phyloP scores from a whole-genome alignment of 2,797 vertebrate genomes.

The Acomys russatus region DNA sequence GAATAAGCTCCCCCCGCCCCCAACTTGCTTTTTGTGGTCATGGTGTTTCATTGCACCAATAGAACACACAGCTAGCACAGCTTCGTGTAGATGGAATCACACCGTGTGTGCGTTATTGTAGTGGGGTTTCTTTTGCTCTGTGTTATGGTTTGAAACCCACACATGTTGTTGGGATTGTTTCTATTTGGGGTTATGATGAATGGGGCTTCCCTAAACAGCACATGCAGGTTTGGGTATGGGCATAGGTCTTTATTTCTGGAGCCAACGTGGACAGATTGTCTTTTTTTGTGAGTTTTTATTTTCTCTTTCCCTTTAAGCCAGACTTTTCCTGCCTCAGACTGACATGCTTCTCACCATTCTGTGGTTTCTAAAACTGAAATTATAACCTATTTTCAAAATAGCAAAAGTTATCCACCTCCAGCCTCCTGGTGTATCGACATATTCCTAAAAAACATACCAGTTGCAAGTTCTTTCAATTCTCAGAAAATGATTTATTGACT shows the following conservation, averaged over 20 bases:
- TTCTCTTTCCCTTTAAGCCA: not conserved
- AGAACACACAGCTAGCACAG: not conserved
- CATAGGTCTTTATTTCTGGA: slow-evolving; percentile 51
- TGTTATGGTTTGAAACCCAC: not conserved
- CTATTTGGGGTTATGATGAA: not conserved
- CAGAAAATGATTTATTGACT: not conserved
- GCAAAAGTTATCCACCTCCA: slow-evolving; percentile 12
- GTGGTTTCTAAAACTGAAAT: slow-evolving; percentile 35
- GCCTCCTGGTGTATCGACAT: slow-evolving; percentile 13
- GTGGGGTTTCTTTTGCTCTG: not conserved
- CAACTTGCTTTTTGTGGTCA: not conserved
- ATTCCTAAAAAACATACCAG: not conserved
- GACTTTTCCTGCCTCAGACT: not conserved
- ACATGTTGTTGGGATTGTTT: not conserved
- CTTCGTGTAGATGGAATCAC: not conserved
- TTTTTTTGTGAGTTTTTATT: not conserved
- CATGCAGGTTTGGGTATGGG: not conserved
- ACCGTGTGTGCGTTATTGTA: not conserved
- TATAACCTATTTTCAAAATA: slow-evolving; percentile 59
- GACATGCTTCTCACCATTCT: slow-evolving; percentile 1
- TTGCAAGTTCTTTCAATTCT: slow-evolving; percentile 16
- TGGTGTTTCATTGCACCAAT: not conserved
- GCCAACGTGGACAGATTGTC: not conserved
- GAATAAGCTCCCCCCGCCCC: no score
- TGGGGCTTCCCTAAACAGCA: not conserved